Evolutionary conservation across 2,888 invertebrate species (phyloP), one percentile per base, ranked within the genome.

Genomic region (Clostera curtula): DNA sequence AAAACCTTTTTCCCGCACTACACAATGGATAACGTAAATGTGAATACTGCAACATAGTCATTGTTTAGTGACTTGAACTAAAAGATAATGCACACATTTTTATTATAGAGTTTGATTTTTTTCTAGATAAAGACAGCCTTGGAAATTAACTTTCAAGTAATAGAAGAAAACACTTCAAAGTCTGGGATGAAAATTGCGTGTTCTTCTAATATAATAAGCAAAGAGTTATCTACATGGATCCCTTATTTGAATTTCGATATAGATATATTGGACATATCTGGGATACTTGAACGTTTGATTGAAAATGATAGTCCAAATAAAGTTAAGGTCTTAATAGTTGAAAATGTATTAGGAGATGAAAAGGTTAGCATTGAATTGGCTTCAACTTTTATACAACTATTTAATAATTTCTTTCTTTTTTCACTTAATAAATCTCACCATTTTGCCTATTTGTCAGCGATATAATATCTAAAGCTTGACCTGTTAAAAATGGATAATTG

Each of bases 101-200:
- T 15, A 18, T 7, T 12, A 9, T 6, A 13, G 21, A 13, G 12
- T 13, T 22, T 21, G 5, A 14, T 4, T 19, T 32, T 24, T 11
- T 56, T 61, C 27, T 38, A 71, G 68, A 15, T 64, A 0, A 43
- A 57, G 34, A 48, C 49, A 12, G 59, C 56, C n/a, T 24, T 70
- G 2, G 49, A 57, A 32, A 37, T 67, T 22, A 54, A 51, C 9
- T 27, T 70, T 2, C 68, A 70, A 60, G 52, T 69, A 4, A 37
- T 68, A 15, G 38, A 43, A 2, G 65, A 70, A 25, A 70, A 68
- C 28, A 27, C 36, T 5, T 13, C 16, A 2, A 18, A 36, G 4
- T 36, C 39, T 5, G 19, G 21, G 11, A 34, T 68, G n/a, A 52
- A 45, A 31, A 29, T 55, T 0, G 49, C 40, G 4, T 35, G 42